Evolutionary conservation across 1,140 invertebrate species (phyloP), one percentile per base, ranked within the genome.

Genomic region (Physella acuta): DNA sequence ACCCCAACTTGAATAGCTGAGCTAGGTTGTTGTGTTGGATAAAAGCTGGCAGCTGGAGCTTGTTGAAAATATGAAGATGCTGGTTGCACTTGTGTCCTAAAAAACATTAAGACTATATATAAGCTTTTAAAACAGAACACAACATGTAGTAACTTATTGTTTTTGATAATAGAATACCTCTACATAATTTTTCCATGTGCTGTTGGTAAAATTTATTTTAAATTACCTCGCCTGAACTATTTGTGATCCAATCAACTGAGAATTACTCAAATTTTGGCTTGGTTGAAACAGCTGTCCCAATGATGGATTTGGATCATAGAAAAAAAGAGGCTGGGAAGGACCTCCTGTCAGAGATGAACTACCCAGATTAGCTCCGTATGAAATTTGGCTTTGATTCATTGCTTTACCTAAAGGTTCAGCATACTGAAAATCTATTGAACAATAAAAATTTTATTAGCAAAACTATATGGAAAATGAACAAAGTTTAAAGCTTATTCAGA

Each of bases 321-420:
- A 73, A 59, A 76, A 81, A 60, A 82, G 71, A 59, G 79, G 66
- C 39, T 68, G 66, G 3, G 66, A 68, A 17, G 55, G 81, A 33
- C 78, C 76, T 11, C 76, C 78, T 59, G 87, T 87, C 49, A 86
- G 84, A 82, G 58, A 84, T 74, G 52, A 85, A 72, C 70, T 78
- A 65, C 65, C 75, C 33, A 78, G 72, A 69, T 75, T 73, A 85
- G 82, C 89, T 88, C 73, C 92, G 92, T 78, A 95, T 92, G 71
- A 93, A 90, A 77, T 92, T 90, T 79, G 76, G 59, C 60, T 77
- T 24, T 73, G 73, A n/a, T 71, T 73, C 26, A 79, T 63, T 58
- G 70, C 71, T 30, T 73, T 71, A 1, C 64, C 51, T 17, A 71
- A 17, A 24, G 72, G 49, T n/a, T 73, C 68, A 70, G 64, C 1